These are phyloP conservation scores for Sciurus carolinensis DNA, from an alignment of 2,797 vertebrate genomes.

Conservation along the genomic window DNA sequence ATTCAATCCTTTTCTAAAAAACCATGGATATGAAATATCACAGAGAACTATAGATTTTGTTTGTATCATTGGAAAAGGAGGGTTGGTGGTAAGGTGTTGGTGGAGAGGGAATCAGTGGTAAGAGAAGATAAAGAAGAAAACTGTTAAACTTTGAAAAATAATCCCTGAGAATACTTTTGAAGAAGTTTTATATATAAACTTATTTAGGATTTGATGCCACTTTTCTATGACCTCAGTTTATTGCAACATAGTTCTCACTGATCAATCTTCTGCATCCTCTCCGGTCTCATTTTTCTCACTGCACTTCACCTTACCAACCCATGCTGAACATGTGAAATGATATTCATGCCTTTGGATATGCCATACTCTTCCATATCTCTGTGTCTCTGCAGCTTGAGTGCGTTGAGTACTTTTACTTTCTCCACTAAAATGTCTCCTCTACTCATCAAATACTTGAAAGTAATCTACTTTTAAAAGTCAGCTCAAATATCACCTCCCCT, in stretches of 20 bases:
- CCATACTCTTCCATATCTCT: neutral
- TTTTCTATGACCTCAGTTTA: conserved; percentile 3
- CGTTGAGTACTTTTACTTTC: neutral
- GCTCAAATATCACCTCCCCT: neutral
- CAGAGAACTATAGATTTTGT: neutral
- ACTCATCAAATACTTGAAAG: neutral
- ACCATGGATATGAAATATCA: neutral
- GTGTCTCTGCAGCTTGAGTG: neutral
- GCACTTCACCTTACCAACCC: neutral
- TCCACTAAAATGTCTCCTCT: conserved; percentile 43
- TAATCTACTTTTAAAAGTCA: conserved; percentile 20
- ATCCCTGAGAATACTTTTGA: neutral
- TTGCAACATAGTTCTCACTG: neutral
- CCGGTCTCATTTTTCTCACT: neutral
- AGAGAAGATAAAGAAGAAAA: conserved; percentile 18
- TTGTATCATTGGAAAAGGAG: neutral
- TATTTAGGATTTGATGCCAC: neutral
- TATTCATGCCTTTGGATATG: neutral
- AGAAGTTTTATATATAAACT: conserved; percentile 39
- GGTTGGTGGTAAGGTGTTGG: neutral
- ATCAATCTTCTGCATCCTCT: neutral
- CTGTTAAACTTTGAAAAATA: conserved; percentile 32
- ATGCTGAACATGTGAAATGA: neutral
- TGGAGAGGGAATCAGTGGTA: neutral
- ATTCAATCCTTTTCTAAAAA: conserved; percentile 56